phyloP scores from a whole-genome alignment of 2,113 vertebrate species.

The Megaceryle torquata region DNA sequence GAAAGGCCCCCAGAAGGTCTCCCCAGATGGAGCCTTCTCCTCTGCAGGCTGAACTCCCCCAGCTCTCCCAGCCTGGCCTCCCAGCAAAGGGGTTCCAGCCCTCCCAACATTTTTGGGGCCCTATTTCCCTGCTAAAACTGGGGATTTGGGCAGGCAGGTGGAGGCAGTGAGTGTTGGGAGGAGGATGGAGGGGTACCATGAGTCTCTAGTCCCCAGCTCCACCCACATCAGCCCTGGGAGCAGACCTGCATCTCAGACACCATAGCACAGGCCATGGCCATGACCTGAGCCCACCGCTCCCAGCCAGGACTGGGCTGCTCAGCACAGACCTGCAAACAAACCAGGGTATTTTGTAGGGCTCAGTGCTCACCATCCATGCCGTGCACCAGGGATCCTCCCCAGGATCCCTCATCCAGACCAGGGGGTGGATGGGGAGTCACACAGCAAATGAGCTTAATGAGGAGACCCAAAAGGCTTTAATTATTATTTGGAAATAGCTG shows the following conservation, averaged over 20 bases:
- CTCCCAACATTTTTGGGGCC: no score
- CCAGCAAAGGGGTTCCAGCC: no score
- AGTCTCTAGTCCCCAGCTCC: background rate
- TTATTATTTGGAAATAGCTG: conserved; percentile 45
- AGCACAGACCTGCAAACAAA: background rate
- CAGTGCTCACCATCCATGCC: background rate
- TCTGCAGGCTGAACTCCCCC: no score
- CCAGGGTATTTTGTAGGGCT: background rate
- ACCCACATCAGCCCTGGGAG: background rate
- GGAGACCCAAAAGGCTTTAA: conserved; percentile 6
- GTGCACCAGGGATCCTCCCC: background rate
- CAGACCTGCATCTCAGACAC: background rate
- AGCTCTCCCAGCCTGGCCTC: no score
- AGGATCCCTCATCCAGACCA: background rate
- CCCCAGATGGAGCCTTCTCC: no score
- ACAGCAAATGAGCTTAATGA: background rate
- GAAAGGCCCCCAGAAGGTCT: no score
- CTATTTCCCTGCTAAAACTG: background rate
- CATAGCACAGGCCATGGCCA: accelerated
- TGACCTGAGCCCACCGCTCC: background rate
- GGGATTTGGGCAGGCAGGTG: background rate
- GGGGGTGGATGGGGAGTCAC: background rate
- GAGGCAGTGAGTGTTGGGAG: background rate
- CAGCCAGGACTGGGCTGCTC: accelerated
- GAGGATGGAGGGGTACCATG: background rate